A percentile compares a stretch with the other conserved stretches of the same genome.
Evolutionary conservation across 2,797 vertebrate genomes (phyloP).

Genomic region (Intellagama lesueurii): DNA sequence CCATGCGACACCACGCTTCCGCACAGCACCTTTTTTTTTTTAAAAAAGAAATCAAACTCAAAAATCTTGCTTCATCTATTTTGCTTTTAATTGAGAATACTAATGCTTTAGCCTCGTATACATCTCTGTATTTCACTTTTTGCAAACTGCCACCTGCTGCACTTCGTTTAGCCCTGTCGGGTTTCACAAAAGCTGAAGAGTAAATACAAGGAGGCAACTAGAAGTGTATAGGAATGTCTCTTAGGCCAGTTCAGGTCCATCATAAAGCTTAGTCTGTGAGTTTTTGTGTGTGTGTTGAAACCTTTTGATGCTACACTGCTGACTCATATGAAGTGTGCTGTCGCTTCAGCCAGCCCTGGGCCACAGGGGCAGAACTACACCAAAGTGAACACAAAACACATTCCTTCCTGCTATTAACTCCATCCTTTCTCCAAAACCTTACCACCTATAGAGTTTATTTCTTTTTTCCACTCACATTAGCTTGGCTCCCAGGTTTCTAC

Average conservation of each 20-base stretch:
- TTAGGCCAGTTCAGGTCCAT: background rate
- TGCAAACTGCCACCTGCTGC: background rate
- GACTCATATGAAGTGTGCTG: conserved; percentile 5
- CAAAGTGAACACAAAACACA: background rate
- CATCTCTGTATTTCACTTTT: background rate
- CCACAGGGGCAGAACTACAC: conserved; percentile 3
- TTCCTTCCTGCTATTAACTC: background rate
- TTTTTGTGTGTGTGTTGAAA: background rate
- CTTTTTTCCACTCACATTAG: background rate
- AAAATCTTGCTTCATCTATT: conserved; percentile 9
- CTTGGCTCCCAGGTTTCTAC: background rate
- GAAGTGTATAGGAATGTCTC: background rate
- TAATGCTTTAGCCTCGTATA: background rate
- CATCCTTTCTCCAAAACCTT: background rate
- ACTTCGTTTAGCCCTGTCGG: background rate
- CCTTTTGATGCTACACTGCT: background rate
- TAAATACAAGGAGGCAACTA: background rate
- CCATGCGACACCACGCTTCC: conserved; percentile 77
- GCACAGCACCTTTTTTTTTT: conserved; percentile 72
- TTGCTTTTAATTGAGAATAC: background rate
- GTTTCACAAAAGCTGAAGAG: background rate
- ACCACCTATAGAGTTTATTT: background rate
- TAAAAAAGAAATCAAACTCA: background rate
- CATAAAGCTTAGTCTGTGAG: background rate
- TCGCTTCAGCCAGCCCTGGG: background rate